Conservation (phyloP, 2,888 invertebrate species). For the Melinaea menophilus region DNA sequence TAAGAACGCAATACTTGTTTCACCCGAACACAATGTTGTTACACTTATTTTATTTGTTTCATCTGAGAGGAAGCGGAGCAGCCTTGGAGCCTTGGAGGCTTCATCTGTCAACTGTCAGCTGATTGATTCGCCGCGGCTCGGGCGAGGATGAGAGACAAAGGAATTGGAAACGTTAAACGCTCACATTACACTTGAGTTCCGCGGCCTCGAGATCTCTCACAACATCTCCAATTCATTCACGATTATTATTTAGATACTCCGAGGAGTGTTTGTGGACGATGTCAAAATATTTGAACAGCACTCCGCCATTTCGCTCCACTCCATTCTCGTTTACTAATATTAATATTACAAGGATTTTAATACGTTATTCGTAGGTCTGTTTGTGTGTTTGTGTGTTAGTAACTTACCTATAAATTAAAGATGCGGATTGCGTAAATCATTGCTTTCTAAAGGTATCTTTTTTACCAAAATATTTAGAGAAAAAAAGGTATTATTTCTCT, state of each 20-base stretch:
- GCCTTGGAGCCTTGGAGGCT: no score
- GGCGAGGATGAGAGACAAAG: no score
- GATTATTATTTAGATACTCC: conserved; percentile 35
- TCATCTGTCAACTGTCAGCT: no score
- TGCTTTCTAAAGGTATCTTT: conserved; percentile 4
- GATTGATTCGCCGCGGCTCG: no score
- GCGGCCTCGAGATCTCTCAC: conserved; percentile 25
- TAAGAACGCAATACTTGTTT: no score
- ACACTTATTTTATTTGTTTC: no score
- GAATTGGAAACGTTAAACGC: no score
- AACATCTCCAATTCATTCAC: conserved; percentile 40
- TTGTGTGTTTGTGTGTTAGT: conserved; percentile 3
- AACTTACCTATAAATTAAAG: neutral
- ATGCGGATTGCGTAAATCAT: conserved; percentile 4
- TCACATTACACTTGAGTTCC: neutral
- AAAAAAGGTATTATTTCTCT: no score
- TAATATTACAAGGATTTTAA: conserved; percentile 5
- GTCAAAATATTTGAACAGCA: conserved; percentile 58
- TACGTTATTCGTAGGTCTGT: no score
- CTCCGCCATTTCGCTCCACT: conserved; percentile 44
- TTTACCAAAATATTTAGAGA: neutral
- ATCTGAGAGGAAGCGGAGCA: no score
- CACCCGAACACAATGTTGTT: no score
- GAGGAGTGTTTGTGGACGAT: conserved; percentile 44
- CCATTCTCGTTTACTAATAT: conserved; percentile 30